Evolutionary conservation across 2,888 invertebrate species (phyloP).

Genomic region (Parnassius glacialis): DNA sequence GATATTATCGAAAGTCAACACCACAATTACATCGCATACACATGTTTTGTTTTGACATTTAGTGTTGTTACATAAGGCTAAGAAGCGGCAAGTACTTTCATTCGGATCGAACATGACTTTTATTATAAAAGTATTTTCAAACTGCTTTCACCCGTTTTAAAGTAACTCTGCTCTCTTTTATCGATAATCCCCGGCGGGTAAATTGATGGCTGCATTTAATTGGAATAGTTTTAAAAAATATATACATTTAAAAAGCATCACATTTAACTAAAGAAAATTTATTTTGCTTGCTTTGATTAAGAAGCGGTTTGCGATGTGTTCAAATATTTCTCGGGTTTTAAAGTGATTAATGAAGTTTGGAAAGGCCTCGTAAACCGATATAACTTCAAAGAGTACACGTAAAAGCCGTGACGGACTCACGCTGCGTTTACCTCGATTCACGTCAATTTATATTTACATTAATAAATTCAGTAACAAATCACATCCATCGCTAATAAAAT

Average conservation of each 20-base stretch:
- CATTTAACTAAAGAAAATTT: neutral
- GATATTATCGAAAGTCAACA: conserved; percentile 4
- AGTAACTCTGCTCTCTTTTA: conserved; percentile 29
- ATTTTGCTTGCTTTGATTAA: neutral
- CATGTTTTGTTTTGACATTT: conserved; percentile 4
- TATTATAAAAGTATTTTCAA: conserved; percentile 33
- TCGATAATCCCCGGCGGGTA: neutral
- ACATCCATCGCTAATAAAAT: conserved; percentile 44
- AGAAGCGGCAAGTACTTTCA: conserved; percentile 28
- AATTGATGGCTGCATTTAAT: conserved; percentile 1
- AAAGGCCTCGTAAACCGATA: conserved; percentile 50
- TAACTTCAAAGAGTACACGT: conserved; percentile 48
- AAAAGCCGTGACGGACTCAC: conserved; percentile 35
- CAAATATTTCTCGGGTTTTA: conserved; percentile 21
- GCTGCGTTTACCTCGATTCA: conserved; percentile 39
- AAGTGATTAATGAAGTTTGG: conserved; percentile 40
- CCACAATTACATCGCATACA: neutral
- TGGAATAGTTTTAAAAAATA: conserved; percentile 1
- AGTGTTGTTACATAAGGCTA: conserved; percentile 30
- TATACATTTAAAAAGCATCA: conserved; percentile 2
- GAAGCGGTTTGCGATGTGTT: neutral
- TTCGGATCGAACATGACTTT: conserved; percentile 23
- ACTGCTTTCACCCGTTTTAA: conserved; percentile 36
- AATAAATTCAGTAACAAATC: conserved; percentile 45
- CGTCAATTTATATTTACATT: conserved; percentile 44